These are phyloP conservation scores for Syngnathus scovelli DNA, from an alignment of 2,113 vertebrate genomes.

Conservation along the genomic window DNA sequence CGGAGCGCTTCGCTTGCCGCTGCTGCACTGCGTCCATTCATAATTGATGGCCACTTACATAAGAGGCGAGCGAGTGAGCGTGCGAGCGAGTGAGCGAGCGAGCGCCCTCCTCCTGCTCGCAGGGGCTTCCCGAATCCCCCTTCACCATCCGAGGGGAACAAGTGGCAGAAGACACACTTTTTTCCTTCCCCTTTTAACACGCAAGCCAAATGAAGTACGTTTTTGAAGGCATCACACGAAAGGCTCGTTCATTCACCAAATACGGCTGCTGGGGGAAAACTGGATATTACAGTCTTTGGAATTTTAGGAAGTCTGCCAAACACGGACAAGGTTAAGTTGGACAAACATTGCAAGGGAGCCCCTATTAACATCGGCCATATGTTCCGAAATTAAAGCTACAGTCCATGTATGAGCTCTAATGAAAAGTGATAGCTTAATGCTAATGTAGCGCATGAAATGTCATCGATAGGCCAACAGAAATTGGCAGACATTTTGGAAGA, in stretches of 20 bases:
- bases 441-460: too few species aligned
- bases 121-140: conserved; percentile 36
- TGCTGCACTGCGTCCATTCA: conserved; percentile 40
- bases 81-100: too few species aligned
- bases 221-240: background rate
- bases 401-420: too few species aligned
- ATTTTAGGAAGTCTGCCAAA: background rate
- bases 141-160: background rate
- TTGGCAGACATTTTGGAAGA: too few species aligned
- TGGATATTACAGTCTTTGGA: background rate
- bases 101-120: background rate
- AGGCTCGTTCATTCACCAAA: background rate
- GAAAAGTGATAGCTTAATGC: too few species aligned
- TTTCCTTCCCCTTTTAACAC: background rate
- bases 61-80: conserved; percentile 13
- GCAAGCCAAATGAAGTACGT: too few species aligned
- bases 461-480: too few species aligned
- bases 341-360: background rate
- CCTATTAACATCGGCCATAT: too few species aligned
- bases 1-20: conserved; percentile 5
- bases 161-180: background rate
- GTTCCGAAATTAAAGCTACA: too few species aligned
- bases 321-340: background rate
- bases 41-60: conserved; percentile 50
- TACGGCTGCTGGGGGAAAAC: background rate